Evolutionary conservation across 1,140 invertebrate species (phyloP).

Genomic region (Microplitis demolitor): DNA sequence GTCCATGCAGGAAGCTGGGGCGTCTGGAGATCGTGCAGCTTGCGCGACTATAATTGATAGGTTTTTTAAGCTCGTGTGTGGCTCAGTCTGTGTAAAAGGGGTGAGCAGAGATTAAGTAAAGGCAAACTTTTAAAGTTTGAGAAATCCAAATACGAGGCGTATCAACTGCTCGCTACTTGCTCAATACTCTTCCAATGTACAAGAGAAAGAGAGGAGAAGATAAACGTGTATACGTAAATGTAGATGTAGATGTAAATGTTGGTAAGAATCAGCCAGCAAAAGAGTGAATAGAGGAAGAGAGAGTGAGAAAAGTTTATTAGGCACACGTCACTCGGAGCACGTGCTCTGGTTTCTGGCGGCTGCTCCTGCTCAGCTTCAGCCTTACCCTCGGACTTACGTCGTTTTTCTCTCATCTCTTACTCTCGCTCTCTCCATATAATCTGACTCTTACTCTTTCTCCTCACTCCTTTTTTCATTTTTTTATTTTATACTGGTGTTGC

Average conservation of each 20-base stretch:
- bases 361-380: constrained; percentile 52
- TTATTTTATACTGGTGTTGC: too few species aligned
- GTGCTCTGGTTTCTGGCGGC: constrained; percentile 60
- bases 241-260: neutral
- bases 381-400: constrained; percentile 24
- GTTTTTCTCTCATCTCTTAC: neutral
- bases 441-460: constrained; percentile 22
- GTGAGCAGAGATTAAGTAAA: neutral
- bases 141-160: too few species aligned
- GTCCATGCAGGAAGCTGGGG: constrained; percentile 18
- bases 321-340: constrained; percentile 57
- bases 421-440: constrained; percentile 16
- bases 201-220: neutral
- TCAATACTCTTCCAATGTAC: neutral
- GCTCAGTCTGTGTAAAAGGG: constrained; percentile 2
- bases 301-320: constrained; percentile 16
- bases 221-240: constrained; percentile 5
- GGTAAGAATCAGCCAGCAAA: neutral
- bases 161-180: too few species aligned
- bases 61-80: constrained; percentile 24
- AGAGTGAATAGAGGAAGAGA: constrained; percentile 12
- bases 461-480: constrained; percentile 9
- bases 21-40: constrained; percentile 28
- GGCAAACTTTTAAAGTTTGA: neutral
- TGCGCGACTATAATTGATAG: constrained; percentile 36